Evolutionary conservation across 1,140 invertebrate species (phyloP), one percentile per base, ranked within the genome.

Genomic region (Dermatophagoides farinae): DNA sequence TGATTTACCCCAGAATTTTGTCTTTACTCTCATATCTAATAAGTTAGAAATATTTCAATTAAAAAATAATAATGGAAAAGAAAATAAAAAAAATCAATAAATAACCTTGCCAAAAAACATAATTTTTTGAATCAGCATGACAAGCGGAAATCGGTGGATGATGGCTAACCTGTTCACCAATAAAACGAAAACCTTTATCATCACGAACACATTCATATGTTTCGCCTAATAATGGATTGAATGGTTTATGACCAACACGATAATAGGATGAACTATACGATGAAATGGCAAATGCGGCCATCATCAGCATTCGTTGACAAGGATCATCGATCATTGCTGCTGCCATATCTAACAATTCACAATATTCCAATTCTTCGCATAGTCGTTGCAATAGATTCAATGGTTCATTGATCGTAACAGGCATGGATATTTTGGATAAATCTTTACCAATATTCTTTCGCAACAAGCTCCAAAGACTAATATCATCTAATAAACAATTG

Each of bases 1-100:
- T 38, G 84, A 87, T 73, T 87, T 88, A 60, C 86, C 86, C 85
- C 86, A 89, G 74, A 90, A 90, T 71, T 86, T 86, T 25, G 85
- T 84, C 72, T 86, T 86, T 63, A 87, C 84, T 64, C 83, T 74
- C 2, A 81, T 78, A 68, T 84, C 82, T 73, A 68, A 46, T 75
- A 40, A 69, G 73, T 60, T 69, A 70, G 60, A 73, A 70, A 50
- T 38, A 50, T 62, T 68, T 71, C 22, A 64, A 50, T 57, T 66
- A 60, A 25, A 64, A 12, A n/a, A n/a, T 1, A 57, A 39, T 51
- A 12, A 43, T 18, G 31, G 10, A 50, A 22, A 16, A 25, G 8
- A 20, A 63, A 18, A 18, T 8, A 49, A 54, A n/a, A 43, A n/a
- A 31, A 20, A 53, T 53, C 16, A 50, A 12, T 62, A n/a, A n/a